Percentiles rank a stretch among this genome's conserved stretches.
These are phyloP conservation scores for Lepus timidus DNA, from an alignment of 2,113 vertebrate genomes.

Conservation along the genomic window DNA sequence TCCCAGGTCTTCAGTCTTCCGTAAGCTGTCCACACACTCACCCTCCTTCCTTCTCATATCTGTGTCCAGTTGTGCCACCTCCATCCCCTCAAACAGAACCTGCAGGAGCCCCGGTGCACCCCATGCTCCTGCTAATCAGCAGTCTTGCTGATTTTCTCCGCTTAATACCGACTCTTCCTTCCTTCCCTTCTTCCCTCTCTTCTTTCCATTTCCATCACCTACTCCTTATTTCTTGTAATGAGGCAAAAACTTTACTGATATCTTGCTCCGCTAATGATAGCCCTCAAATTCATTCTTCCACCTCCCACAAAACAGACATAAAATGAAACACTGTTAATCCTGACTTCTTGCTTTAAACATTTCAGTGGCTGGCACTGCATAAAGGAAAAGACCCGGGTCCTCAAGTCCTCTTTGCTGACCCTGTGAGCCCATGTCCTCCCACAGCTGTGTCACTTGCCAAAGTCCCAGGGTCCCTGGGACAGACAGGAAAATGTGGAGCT, in stretches of 20 bases:
- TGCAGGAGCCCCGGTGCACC: too few relatives aligned
- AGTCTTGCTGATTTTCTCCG: not conserved
- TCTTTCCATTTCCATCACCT: not conserved
- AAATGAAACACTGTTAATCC: not conserved
- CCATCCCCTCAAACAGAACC: not conserved
- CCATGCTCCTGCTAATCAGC: not conserved
- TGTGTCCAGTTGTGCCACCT: not conserved
- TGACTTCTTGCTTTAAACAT: not conserved
- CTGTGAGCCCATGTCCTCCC: not conserved
- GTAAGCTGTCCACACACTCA: too few relatives aligned
- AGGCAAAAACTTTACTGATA: not conserved
- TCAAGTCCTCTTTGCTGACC: not conserved
- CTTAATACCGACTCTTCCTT: not conserved
- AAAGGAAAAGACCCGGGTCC: not conserved
- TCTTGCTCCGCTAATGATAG: not conserved
- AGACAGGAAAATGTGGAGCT: accelerated
- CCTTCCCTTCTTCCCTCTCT: not conserved
- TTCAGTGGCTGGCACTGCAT: not conserved
- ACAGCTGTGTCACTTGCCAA: too few relatives aligned
- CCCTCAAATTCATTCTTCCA: not conserved
- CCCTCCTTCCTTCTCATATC: not conserved
- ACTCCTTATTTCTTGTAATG: not conserved
- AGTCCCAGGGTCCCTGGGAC: accelerated
- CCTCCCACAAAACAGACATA: not conserved
- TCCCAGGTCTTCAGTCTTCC: not conserved